phyloP scores from a whole-genome alignment of 2,113 vertebrate genomes.

The Channa maculata region DNA sequence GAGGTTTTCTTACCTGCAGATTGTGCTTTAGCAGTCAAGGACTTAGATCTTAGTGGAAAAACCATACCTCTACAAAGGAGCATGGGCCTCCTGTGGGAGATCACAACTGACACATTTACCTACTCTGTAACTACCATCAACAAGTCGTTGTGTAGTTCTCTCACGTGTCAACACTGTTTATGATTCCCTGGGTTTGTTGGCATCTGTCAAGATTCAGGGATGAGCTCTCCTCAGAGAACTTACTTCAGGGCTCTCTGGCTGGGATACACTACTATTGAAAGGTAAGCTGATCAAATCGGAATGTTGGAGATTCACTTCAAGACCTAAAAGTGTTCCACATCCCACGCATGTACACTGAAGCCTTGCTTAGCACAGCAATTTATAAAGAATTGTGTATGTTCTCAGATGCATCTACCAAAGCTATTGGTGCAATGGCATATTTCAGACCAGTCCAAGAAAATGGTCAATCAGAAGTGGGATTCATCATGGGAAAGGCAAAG shows the following conservation, averaged over 20 bases:
- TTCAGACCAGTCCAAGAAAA: neutral
- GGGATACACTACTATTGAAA: conserved; percentile 2
- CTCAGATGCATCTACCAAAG: conserved; percentile 4
- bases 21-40: neutral
- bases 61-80: neutral
- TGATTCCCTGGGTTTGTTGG: conserved; percentile 13
- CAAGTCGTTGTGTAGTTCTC: neutral
- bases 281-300: conserved; percentile 6
- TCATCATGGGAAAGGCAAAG: neutral
- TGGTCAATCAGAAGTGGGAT: neutral
- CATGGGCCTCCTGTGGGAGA: conserved; percentile 12
- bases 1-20: conserved; percentile 9
- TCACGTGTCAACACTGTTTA: conserved; percentile 20
- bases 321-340: conserved; percentile 15
- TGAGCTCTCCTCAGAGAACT: conserved; percentile 18
- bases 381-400: conserved; percentile 5
- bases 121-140: neutral
- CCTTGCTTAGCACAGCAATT: neutral
- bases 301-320: conserved; percentile 1
- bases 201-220: conserved; percentile 13
- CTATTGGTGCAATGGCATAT: neutral
- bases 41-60: neutral
- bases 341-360: neutral
- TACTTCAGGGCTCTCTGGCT: neutral
- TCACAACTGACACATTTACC: neutral